Conservation (phyloP, 2,113 vertebrate genomes). For the Zootoca vivipara region DNA sequence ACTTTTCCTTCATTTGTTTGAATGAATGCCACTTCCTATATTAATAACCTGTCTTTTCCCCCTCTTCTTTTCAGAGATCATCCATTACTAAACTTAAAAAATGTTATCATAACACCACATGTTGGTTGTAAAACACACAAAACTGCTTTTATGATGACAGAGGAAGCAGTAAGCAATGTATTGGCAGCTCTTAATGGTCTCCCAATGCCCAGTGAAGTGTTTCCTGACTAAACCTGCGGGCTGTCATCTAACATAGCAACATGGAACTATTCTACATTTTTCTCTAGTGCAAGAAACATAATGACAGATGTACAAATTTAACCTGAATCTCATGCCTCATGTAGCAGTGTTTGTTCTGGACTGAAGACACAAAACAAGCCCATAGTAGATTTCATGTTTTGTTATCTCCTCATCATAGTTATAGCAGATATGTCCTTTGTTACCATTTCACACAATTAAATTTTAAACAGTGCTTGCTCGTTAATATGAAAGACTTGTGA, state of each 20-base stretch:
- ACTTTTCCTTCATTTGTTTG: neutral
- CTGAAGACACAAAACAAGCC: neutral
- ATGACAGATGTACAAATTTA: neutral
- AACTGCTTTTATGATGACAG: conserved; percentile 44
- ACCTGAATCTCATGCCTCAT: neutral
- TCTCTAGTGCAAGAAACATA: neutral
- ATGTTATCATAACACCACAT: conserved; percentile 65
- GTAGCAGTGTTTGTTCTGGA: neutral
- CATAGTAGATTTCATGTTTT: neutral
- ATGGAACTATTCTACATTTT: neutral
- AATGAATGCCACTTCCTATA: neutral
- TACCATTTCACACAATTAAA: neutral
- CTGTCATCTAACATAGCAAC: neutral
- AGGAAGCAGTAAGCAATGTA: conserved; percentile 61
- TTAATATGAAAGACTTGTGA: neutral
- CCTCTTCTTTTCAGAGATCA: conserved; percentile 66
- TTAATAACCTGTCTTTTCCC: neutral
- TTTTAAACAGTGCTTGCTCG: too few relatives aligned
- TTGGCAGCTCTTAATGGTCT: conserved; percentile 59
- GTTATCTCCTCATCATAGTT: neutral
- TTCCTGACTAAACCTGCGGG: conserved; percentile 30
- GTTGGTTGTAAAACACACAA: conserved; percentile 57
- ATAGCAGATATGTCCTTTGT: neutral
- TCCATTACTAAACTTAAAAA: conserved; percentile 65
- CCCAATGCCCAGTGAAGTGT: conserved; percentile 65